Conservation (phyloP, 2,797 vertebrate species). For the Lindbergichthys nudifrons region DNA sequence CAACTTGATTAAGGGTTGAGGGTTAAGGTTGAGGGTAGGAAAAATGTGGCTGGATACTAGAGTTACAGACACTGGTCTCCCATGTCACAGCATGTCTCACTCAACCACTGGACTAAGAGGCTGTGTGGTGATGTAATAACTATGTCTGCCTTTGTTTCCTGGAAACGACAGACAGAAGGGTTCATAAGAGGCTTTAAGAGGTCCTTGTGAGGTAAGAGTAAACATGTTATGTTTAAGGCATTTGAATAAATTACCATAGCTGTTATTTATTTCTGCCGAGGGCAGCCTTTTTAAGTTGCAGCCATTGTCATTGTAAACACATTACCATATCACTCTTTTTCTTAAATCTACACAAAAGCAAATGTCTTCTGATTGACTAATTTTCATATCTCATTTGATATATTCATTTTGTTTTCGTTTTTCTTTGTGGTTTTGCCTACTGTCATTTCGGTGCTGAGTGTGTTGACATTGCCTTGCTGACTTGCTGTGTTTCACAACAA, state of each 20-base stretch:
- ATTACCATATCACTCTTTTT: background rate
- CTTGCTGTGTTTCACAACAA: conserved; percentile 33
- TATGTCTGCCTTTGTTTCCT: background rate
- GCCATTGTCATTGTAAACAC: too few relatives aligned
- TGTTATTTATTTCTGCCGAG: background rate
- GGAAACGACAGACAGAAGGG: background rate
- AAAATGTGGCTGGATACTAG: background rate
- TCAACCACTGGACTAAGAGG: background rate
- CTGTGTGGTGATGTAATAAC: background rate
- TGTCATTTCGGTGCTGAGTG: background rate
- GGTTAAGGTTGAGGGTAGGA: too few relatives aligned
- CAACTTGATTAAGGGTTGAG: too few relatives aligned
- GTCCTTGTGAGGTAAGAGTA: background rate
- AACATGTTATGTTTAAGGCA: background rate
- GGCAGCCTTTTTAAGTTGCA: background rate
- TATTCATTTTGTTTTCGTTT: background rate
- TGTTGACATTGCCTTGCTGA: conserved; percentile 31
- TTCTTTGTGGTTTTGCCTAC: background rate
- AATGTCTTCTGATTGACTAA: background rate
- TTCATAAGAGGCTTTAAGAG: background rate
- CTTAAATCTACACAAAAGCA: background rate
- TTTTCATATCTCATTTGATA: background rate
- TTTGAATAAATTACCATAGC: background rate
- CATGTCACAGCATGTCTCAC: background rate
- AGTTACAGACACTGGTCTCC: background rate